These are phyloP conservation scores for Pachypsylla venusta DNA, from an alignment of 1,140 invertebrate genomes.

Conservation along the genomic window DNA sequence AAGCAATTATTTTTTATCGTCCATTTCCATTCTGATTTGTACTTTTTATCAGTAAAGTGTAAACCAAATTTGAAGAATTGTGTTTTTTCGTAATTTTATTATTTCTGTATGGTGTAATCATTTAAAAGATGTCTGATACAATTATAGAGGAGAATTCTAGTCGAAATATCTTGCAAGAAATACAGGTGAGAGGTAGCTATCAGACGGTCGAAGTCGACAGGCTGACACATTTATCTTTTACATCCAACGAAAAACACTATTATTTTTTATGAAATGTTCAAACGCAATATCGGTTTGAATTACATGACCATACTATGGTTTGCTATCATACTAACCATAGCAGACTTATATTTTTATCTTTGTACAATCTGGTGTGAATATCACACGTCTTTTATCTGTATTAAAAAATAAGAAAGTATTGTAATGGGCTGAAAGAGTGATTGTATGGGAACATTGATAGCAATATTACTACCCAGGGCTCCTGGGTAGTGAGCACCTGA, in stretches of 20 bases:
- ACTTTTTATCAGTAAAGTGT: too few species aligned
- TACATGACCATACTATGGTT: background rate
- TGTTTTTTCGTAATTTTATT: background rate
- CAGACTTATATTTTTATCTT: background rate
- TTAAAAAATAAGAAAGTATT: too few species aligned
- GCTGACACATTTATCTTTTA: background rate
- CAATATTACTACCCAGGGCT: too few species aligned
- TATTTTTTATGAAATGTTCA: background rate
- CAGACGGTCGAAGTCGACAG: background rate
- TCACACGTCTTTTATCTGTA: too few species aligned
- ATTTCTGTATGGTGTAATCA: background rate
- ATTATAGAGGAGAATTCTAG: background rate
- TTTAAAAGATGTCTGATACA: background rate
- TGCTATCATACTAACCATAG: background rate
- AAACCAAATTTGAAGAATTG: background rate
- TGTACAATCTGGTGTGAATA: too few species aligned
- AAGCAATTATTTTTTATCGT: too few species aligned
- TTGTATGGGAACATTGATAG: too few species aligned
- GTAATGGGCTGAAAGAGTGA: too few species aligned
- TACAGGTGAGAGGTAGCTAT: background rate
- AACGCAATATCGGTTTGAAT: background rate
- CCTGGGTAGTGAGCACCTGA: too few species aligned
- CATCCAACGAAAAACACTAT: background rate
- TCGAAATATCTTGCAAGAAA: background rate
- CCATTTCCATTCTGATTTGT: too few species aligned